Evolutionary conservation across 2,888 invertebrate species (phyloP), one percentile per base, ranked within the genome.

Genomic region (Leptura quadrifasciata): DNA sequence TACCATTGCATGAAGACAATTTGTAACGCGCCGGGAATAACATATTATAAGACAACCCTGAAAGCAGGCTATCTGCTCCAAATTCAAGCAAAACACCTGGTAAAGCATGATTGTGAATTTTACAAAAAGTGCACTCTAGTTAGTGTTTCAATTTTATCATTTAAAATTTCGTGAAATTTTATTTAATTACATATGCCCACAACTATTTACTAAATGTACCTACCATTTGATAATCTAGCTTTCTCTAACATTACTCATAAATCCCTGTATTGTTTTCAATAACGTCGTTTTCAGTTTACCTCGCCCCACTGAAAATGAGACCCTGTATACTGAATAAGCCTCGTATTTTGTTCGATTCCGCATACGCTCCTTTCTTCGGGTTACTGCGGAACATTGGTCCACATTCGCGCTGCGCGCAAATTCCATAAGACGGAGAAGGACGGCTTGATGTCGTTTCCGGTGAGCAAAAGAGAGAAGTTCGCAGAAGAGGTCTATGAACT

Each of bases 341-440:
- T 65, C 73, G 58, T 58, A 73, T 73, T 73, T 67, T 60, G 60
- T 83, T 82, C 82, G 83, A 84, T 84, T 85, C 85, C 86, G 85
- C 82, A 83, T 84, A 77, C 73, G 81, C 86, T 87, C 86, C 84
- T 86, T 87, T 86, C 87, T 85, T 86, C 85, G 84, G 86, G 87
- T 87, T 84, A 87, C 82, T 83, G 78, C 64, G 78, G 86, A 83
- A 75, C 86, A 80, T 86, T 86, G 87, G 83, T 85, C 86, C 79
- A 87, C 85, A 86, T 87, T 87, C 83, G 73, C 74, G 52, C 55
- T 65, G 60, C 70, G 75, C 78, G 81, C 81, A 72, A 81, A 83
- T 82, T 82, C 81, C 79, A 75, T 78, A 60, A 73, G 81, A 72
- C 75, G 71, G 79, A 84, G 76, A 72, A 72, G 74, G 83, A 84